A percentile compares a stretch with the other conserved stretches of the same genome.
Conservation (phyloP, 2,797 vertebrate genomes). For the Austrolebias charrua region DNA sequence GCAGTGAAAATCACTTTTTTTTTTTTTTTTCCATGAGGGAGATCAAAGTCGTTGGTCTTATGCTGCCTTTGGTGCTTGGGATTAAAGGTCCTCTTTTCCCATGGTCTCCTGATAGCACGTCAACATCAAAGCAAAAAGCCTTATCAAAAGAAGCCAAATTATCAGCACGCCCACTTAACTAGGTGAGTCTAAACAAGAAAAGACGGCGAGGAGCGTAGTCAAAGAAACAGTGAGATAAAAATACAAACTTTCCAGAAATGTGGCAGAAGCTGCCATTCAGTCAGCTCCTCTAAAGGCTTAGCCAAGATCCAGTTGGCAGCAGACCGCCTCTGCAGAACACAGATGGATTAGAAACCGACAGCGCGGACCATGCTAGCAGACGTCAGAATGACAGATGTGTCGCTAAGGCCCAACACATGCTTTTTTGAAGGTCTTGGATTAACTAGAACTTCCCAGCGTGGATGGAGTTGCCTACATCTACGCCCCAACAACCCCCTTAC, state of each 20-base stretch:
- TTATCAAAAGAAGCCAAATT: conserved; percentile 61
- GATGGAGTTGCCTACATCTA: conserved; percentile 29
- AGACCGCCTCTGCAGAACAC: conserved; percentile 61
- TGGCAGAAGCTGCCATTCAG: conserved; percentile 52
- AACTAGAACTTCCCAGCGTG: conserved; percentile 50
- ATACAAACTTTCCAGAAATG: conserved; percentile 62
- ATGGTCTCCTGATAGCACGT: conserved; percentile 50
- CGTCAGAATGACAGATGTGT: conserved; percentile 72
- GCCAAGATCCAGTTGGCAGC: conserved; percentile 69
- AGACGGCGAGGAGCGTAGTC: conserved; percentile 2
- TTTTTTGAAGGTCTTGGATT: conserved; percentile 73
- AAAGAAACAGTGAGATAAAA: conserved; percentile 53
- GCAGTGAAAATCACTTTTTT: conserved; percentile 71
- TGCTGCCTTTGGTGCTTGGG: conserved; percentile 67
- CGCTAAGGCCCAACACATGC: conserved; percentile 70
- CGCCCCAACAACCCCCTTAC: conserved; percentile 40
- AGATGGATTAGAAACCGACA: conserved; percentile 71
- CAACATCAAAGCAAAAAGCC: conserved; percentile 72
- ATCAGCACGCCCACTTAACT: conserved; percentile 56
- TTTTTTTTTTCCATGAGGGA: conserved; percentile 71
- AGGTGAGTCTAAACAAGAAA: conserved; percentile 25
- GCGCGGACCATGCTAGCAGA: conserved; percentile 62
- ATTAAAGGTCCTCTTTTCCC: conserved; percentile 69
- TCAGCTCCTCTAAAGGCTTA: conserved; percentile 66
- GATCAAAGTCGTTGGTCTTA: conserved; percentile 77